Base-by-base conservation (phyloP, 2,113 vertebrate genomes). In the Lanius ludovicianus region DNA sequence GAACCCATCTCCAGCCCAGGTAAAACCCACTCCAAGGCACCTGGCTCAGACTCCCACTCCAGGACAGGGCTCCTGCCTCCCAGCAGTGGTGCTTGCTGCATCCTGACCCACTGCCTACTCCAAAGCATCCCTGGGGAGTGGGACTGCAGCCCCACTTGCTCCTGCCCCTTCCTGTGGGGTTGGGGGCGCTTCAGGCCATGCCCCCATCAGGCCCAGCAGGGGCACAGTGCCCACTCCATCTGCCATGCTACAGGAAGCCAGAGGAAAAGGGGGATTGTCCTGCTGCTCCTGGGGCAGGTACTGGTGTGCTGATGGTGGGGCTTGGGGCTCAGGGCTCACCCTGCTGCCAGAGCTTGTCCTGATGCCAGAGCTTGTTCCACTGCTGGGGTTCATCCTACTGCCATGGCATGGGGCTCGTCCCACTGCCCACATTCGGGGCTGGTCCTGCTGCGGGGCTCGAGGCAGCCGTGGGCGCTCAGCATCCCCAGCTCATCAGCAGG, bases 361-460 rank as follows among this genome's bases (percentile, higher is more conserved):
- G 31, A 13, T 56, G 31, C 55, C 20, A 9, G 55, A 33, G 52
- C 17, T 42, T 9, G 7, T 31, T 20, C 62, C 19, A 15, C 8
- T 21, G 27, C 25, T 19, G 21, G n/a, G n/a, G 37, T 18, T 55
- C 17, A 55, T 56, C 80, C 67, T 9, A 24, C 5, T 46, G 15
- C 41, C 21, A 8, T 23, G 44, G 42, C 15, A 4, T 5, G 16
- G 39, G 70, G 53, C 5, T 37, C 15, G 8, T 8, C n/a, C 28
- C 31, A 15, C 22, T 39, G n/a, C 21, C 27, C 0, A 4, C 15
- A 7, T 7, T n/a, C 6, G 6, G 41, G 62, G 21, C 42, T 47
- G 11, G 0, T 24, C n/a, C 56, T 2, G 4, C 56, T 8, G 35
- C 2, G 0, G 53, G 6, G 39, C 56, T 14, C 2, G 1, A 74